Percentiles rank a stretch among this genome's conserved stretches.
Conservation (phyloP, 2,113 vertebrate genomes). For the Tylochromis polylepis region DNA sequence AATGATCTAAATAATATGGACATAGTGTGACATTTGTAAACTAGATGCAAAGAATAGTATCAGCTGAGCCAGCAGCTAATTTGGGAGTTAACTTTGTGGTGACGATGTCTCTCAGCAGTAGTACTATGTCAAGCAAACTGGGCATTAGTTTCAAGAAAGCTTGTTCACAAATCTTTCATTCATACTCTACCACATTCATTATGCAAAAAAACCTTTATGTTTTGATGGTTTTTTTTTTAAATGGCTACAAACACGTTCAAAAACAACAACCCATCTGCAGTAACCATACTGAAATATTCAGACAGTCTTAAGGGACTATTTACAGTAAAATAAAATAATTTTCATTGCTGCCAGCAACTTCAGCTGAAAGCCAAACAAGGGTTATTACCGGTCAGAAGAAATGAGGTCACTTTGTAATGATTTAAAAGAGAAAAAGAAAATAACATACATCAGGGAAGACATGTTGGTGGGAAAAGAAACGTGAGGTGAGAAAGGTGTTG, state of each 20-base stretch:
- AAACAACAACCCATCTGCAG: neutral
- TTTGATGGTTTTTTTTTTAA: neutral
- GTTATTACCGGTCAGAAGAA: neutral
- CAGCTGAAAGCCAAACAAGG: neutral
- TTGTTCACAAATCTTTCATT: neutral
- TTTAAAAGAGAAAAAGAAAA: neutral
- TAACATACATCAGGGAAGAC: neutral
- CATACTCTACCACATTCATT: neutral
- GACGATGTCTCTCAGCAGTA: neutral
- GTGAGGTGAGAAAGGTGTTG: neutral
- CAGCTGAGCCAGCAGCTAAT: neutral
- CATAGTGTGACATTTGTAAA: neutral
- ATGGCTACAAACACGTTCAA: neutral
- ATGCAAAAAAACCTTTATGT: neutral
- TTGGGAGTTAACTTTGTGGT: neutral
- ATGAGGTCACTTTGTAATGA: neutral
- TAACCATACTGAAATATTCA: neutral
- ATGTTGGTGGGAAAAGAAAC: neutral
- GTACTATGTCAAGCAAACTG: neutral
- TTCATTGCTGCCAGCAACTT: neutral
- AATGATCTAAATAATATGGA: neutral
- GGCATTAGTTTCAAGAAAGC: neutral
- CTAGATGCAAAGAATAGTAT: neutral
- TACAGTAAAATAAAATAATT: neutral
- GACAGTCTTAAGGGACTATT: neutral